phyloP scores from a whole-genome alignment of 2,888 invertebrate genomes.

The Caenorhabditis sp. region DNA sequence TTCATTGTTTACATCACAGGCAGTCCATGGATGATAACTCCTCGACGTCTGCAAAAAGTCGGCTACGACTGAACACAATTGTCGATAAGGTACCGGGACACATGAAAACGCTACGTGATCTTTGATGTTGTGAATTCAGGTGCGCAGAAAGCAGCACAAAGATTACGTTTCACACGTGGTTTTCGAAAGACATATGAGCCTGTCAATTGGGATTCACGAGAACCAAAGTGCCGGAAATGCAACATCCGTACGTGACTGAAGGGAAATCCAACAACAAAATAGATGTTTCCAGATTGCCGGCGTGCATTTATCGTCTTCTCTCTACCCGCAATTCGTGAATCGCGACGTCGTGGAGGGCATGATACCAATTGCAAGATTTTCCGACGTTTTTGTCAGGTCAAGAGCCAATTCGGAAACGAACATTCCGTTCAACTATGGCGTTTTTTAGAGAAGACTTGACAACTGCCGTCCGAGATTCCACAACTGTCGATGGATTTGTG shows the following conservation, averaged over 20 bases:
- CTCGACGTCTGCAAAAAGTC: slow-evolving; percentile 43
- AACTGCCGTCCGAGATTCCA: slow-evolving; percentile 59
- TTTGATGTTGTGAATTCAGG: slow-evolving; percentile 9
- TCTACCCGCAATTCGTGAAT: slow-evolving; percentile 56
- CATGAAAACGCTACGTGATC: neutral
- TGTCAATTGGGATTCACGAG: slow-evolving; percentile 61
- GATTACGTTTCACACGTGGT: slow-evolving; percentile 62
- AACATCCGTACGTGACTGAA: slow-evolving; percentile 21
- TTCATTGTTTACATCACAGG: slow-evolving; percentile 9
- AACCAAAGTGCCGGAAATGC: slow-evolving; percentile 55
- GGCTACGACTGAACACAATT: slow-evolving; percentile 52
- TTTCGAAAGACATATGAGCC: slow-evolving; percentile 60
- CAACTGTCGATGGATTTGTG: slow-evolving; percentile 62
- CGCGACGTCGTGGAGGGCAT: slow-evolving; percentile 44
- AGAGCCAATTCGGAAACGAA: neutral
- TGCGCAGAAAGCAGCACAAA: slow-evolving; percentile 58
- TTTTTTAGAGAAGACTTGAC: slow-evolving; percentile 57
- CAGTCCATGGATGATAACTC: slow-evolving; percentile 35
- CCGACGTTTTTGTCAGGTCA: slow-evolving; percentile 63
- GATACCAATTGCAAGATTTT: slow-evolving; percentile 54
- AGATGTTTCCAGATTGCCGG: slow-evolving; percentile 57
- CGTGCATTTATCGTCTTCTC: slow-evolving; percentile 51
- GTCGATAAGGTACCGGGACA: slow-evolving; percentile 51
- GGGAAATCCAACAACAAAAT: neutral
- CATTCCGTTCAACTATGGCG: too few relatives aligned